Evolutionary conservation across 2,888 invertebrate species (phyloP).

Genomic region (Watsonalla binaria): DNA sequence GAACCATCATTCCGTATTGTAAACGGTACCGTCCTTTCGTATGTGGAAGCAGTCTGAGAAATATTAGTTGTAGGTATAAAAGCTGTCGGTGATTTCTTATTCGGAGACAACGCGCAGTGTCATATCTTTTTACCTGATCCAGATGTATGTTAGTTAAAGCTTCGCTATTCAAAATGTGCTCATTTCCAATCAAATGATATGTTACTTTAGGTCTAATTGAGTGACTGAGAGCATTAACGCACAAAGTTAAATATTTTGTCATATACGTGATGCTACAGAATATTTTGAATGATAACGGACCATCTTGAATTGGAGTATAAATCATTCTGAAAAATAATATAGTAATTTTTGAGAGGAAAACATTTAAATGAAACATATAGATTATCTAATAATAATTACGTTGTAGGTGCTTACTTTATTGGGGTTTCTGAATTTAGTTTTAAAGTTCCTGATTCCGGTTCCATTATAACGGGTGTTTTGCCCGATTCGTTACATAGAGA

Average conservation of each 20-base stretch:
- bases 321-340: conserved; percentile 57
- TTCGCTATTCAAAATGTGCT: conserved; percentile 53
- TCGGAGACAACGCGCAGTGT: not conserved
- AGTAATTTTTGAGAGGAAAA: not conserved
- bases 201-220: conserved; percentile 72
- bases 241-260: conserved; percentile 68
- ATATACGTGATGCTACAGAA: conserved; percentile 75
- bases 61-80: not conserved
- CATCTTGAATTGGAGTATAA: conserved; percentile 74
- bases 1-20: conserved; percentile 64
- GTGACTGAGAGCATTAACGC: conserved; percentile 73
- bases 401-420: conserved; percentile 62
- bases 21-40: conserved; percentile 60
- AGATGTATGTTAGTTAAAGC: conserved; percentile 62
- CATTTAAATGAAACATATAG: conserved; percentile 7
- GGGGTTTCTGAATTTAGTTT: conserved; percentile 63
- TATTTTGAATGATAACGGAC: conserved; percentile 76
- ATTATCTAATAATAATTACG: not conserved
- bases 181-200: conserved; percentile 62
- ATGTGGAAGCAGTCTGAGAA: conserved; percentile 62
- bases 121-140: conserved; percentile 49
- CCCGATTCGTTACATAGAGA: conserved; percentile 77
- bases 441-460: conserved; percentile 71
- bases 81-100: not conserved
- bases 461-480: conserved; percentile 67